Evolutionary conservation across 2,888 invertebrate species (phyloP).

Genomic region (Cephus sareptanus): DNA sequence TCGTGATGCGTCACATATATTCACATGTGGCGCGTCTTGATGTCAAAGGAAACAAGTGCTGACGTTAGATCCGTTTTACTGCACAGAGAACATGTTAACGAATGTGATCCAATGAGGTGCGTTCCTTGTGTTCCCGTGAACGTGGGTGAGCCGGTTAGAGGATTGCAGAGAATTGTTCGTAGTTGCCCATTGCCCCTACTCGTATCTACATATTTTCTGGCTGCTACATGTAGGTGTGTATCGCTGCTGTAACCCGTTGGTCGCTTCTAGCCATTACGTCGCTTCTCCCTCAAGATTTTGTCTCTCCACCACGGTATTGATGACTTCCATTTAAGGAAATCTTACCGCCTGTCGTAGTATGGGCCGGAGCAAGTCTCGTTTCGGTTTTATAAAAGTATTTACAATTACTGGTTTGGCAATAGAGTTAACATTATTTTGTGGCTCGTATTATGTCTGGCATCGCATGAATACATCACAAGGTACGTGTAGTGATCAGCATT

Average conservation of each 20-base stretch:
- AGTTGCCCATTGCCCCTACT: no score
- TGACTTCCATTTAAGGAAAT: constrained; percentile 64
- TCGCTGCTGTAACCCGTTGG: no score
- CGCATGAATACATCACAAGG: constrained; percentile 79
- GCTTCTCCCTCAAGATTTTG: constrained; percentile 32
- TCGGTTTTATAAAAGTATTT: constrained; percentile 66
- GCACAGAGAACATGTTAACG: no score
- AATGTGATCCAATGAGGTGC: no score
- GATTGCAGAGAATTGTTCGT: no score
- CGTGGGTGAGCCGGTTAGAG: no score
- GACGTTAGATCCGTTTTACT: no score
- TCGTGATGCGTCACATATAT: background rate
- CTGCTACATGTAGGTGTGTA: no score
- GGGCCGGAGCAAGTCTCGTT: constrained; percentile 45
- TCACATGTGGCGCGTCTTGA: no score
- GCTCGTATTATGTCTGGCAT: constrained; percentile 74
- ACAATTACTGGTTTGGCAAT: constrained; percentile 62
- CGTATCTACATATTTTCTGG: no score
- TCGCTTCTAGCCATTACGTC: background rate
- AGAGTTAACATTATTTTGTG: constrained; percentile 72
- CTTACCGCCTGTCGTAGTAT: constrained; percentile 65
- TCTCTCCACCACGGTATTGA: constrained; percentile 45
- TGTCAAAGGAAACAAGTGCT: no score
- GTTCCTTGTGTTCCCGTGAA: no score
- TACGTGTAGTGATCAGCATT: constrained; percentile 54